Conservation (phyloP, 2,888 invertebrate species). For the Linnaemya vulpina region DNA sequence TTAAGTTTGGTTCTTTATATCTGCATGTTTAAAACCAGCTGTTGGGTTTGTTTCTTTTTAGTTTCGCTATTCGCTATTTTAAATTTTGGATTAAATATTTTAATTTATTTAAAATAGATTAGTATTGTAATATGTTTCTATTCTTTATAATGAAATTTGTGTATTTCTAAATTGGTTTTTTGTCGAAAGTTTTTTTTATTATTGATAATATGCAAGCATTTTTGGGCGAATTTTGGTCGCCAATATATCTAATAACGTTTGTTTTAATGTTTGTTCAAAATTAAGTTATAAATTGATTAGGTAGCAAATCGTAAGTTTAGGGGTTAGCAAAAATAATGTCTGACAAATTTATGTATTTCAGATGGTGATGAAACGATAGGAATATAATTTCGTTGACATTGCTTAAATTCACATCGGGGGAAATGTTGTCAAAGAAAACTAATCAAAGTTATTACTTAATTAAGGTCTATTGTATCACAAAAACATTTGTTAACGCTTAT, state of each 20-base stretch:
- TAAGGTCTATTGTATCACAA: constrained; percentile 20
- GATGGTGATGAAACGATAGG: constrained; percentile 41
- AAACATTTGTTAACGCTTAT: constrained; percentile 16
- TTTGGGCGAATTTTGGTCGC: constrained; percentile 24
- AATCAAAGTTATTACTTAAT: not conserved
- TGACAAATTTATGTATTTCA: constrained; percentile 30
- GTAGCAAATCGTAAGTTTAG: constrained; percentile 19
- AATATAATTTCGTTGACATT: constrained; percentile 9
- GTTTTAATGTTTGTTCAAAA: constrained; percentile 9
- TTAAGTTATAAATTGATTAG: constrained; percentile 35
- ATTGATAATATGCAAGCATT: not conserved
- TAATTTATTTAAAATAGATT: constrained; percentile 27
- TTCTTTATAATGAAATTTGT: not conserved
- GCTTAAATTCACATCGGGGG: not conserved
- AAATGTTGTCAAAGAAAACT: not conserved
- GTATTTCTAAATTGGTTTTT: not conserved
- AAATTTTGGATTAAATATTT: not conserved
- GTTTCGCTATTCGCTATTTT: not conserved
- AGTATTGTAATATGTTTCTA: not conserved
- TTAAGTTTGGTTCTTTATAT: constrained; percentile 4
- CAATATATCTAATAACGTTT: not conserved
- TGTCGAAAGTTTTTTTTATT: not conserved
- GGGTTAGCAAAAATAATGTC: not conserved
- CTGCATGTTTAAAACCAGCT: constrained; percentile 25
- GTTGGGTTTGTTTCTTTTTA: not conserved